phyloP scores from a whole-genome alignment of 2,888 invertebrate genomes.

The Drosophila helvetica region DNA sequence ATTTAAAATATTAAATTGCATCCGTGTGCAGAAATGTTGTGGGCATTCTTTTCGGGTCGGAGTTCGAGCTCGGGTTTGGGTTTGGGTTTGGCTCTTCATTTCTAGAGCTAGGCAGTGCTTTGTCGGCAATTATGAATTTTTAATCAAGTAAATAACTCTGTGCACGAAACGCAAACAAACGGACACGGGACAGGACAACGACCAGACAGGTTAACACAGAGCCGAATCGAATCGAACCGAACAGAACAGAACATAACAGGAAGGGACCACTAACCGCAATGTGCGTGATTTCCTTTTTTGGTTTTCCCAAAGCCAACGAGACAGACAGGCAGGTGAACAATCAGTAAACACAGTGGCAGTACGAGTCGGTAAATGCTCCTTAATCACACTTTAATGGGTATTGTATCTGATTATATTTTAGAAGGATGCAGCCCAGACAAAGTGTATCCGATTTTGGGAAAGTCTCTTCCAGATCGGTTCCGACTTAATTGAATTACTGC shows the following conservation, averaged over 20 bases:
- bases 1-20: conserved; percentile 79
- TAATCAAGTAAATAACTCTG: conserved; percentile 71
- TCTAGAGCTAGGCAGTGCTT: conserved; percentile 34
- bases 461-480: background rate
- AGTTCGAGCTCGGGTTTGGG: too few species aligned
- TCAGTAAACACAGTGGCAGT: background rate
- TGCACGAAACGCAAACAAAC: conserved; percentile 40
- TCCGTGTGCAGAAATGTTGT: conserved; percentile 61
- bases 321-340: conserved; percentile 29
- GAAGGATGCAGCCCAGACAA: background rate
- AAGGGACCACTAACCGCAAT: conserved; percentile 54
- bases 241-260: conserved; percentile 7
- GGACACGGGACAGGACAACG: background rate
- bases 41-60: conserved; percentile 4
- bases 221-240: background rate
- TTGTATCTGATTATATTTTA: background rate
- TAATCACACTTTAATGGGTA: background rate
- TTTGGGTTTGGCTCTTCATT: conserved; percentile 3
- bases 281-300: conserved; percentile 70
- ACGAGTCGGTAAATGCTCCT: background rate
- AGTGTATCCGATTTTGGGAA: background rate
- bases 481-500: background rate
- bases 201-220: background rate
- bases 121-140: conserved; percentile 73
- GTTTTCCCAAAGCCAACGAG: conserved; percentile 51